Percentiles rank a stretch among this genome's conserved stretches.
Evolutionary conservation across 2,113 vertebrate species (phyloP).

Genomic region (Menura novaehollandiae): DNA sequence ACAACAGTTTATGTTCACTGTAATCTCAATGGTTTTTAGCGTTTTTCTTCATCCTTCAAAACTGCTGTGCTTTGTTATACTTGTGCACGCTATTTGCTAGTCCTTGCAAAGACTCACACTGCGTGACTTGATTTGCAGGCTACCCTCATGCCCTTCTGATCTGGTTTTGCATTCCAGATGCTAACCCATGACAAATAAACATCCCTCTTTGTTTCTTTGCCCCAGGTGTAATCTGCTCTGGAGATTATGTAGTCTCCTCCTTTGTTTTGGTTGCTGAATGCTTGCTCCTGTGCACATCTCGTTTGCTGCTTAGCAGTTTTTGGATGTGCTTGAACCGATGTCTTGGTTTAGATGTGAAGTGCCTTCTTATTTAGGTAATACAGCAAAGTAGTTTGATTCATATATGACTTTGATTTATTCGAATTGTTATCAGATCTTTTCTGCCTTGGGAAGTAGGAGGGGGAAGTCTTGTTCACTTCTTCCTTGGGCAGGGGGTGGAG

Average conservation of each 20-base stretch:
- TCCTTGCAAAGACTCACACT: neutral
- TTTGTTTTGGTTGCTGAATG: neutral
- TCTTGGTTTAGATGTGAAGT: slow-evolving; percentile 1
- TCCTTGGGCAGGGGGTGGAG: neutral
- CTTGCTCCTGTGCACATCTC: neutral
- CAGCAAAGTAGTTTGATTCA: neutral
- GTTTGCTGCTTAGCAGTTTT: neutral
- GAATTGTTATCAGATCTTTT: neutral
- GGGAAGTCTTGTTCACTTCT: neutral
- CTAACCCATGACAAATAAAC: neutral
- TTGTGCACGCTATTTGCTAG: accelerated
- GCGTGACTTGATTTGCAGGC: neutral
- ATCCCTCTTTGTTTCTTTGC: neutral
- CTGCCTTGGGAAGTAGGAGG: neutral
- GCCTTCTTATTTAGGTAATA: slow-evolving; percentile 39
- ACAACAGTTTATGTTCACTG: neutral
- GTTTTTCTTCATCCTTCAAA: neutral
- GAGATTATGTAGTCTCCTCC: neutral
- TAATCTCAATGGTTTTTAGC: neutral
- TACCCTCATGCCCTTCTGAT: neutral
- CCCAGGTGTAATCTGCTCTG: neutral
- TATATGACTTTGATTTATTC: neutral
- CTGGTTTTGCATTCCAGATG: neutral
- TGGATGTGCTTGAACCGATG: neutral
- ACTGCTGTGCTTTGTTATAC: neutral